Evolutionary conservation across 2,888 invertebrate species (phyloP), one percentile per base, ranked within the genome.

Genomic region (Nephrotoma flavescens): DNA sequence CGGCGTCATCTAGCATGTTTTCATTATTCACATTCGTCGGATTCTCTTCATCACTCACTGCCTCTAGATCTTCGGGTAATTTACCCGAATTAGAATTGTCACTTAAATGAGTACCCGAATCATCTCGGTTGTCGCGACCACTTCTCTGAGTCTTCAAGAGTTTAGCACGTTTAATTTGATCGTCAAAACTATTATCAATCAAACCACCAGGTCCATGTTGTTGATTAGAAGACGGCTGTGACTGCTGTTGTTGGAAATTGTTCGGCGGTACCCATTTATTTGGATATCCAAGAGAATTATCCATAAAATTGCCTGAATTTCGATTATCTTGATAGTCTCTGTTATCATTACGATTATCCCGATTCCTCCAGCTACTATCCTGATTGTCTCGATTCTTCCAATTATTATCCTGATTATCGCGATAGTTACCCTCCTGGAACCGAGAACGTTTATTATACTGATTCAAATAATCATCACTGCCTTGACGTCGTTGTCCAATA

Each of bases 11-110:
- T 0, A 84, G 41, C 5, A 42, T 41, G 12, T 85, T 44, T n/a
- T 85, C 15, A 85, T 85, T n/a, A n/a, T 42, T 57, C 12, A 12
- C 47, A n/a, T 52, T 52, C n/a, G n/a, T 4, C n/a, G n/a, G 4
- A 41, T 86, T 19, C 31, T 86, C 86, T 44, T 86, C 45, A 86
- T 86, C 86, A 47, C 86, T 86, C 6, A 86, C 45, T 52, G 47
- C 86, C n/a, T 52, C 86, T 41, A 52, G 3, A 52, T 86, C 86
- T 6, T 47, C 83, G 1, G 83, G 83, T 19, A 57, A 19, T 11
- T 84, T 41, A 42, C n/a, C 83, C n/a, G 41, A 41, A 84, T 84
- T 42, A 15, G 41, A 84, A 41, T 41, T 84, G 41, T 84, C 83
- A 41, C 19, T 71, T 12, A 11, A 19, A 11, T 84, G n/a, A 84